Conservation (phyloP, 2,797 vertebrate species). For the Bradypus variegatus region DNA sequence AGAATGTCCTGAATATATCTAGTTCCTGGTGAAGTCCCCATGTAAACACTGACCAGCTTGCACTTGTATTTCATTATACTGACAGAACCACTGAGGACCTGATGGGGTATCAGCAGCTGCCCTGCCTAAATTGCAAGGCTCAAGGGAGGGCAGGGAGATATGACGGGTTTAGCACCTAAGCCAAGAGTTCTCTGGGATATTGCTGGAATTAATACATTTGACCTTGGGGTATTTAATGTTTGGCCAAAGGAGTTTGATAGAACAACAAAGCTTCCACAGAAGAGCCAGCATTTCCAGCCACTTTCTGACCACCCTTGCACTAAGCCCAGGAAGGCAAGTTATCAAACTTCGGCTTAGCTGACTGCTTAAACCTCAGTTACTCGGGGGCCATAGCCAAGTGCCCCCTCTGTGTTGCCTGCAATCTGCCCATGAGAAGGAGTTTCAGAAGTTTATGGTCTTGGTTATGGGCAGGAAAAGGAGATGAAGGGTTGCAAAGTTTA, state of each 20-base stretch:
- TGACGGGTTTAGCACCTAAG: constrained; percentile 35
- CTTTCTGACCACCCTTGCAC: background rate
- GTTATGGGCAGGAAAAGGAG: background rate
- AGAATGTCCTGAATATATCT: background rate
- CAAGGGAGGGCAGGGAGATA: constrained; percentile 30
- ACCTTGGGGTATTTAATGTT: constrained; percentile 44
- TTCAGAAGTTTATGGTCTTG: background rate
- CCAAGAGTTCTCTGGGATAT: constrained; percentile 15
- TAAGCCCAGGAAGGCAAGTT: background rate
- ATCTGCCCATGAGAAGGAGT: background rate
- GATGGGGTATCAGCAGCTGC: constrained; percentile 46
- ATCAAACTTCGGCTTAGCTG: background rate
- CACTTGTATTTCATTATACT: constrained; percentile 46
- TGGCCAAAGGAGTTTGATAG: constrained; percentile 32
- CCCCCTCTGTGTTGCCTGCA: background rate
- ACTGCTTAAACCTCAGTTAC: background rate
- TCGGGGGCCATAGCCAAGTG: background rate
- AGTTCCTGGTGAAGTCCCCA: background rate
- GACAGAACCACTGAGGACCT: constrained; percentile 2
- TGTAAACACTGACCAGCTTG: background rate
- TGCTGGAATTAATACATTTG: constrained; percentile 48
- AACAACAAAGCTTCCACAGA: constrained; percentile 24
- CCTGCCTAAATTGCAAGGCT: constrained; percentile 41
- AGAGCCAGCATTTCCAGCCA: background rate
- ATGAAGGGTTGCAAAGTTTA: background rate